These are phyloP conservation scores for Geotria australis DNA, from an alignment of 2,797 vertebrate species.

Conservation along the genomic window DNA sequence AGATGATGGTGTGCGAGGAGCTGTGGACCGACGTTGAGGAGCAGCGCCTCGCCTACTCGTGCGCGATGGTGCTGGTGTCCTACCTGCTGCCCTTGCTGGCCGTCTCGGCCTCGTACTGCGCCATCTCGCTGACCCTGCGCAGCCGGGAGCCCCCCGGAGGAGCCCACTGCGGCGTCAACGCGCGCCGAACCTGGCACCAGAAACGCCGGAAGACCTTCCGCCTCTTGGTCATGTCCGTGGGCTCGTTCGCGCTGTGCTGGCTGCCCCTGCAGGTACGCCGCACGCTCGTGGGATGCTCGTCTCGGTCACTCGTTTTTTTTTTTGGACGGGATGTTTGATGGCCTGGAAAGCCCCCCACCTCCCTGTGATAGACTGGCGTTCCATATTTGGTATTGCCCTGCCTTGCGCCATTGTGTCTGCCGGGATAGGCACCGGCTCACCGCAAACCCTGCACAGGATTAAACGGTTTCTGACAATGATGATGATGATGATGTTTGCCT, in stretches of 20 bases:
- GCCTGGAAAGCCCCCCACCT: no score
- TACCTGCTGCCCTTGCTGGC: slow-evolving; percentile 38
- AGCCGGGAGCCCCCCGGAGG: slow-evolving; percentile 17
- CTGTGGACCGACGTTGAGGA: slow-evolving; percentile 32
- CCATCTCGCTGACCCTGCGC: slow-evolving; percentile 28
- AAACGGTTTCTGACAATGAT: no score
- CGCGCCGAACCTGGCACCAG: slow-evolving; percentile 17
- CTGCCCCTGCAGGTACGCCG: slow-evolving; percentile 27
- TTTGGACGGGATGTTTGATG: no score
- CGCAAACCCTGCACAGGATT: no score
- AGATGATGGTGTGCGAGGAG: slow-evolving; percentile 48
- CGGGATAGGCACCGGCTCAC: no score
- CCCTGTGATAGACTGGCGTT: no score
- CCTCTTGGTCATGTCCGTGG: slow-evolving; percentile 26
- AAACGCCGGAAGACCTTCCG: slow-evolving; percentile 38
- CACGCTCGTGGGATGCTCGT: no score
- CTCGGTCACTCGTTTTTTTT: no score
- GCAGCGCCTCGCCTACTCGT: slow-evolving; percentile 31
- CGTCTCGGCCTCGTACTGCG: slow-evolving; percentile 35
- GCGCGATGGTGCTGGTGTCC: slow-evolving; percentile 32
- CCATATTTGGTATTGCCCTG: no score
- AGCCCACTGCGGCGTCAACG: slow-evolving; percentile 12
- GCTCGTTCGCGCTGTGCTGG: slow-evolving; percentile 49
- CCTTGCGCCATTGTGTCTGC: no score
- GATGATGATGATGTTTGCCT: no score